Conservation (phyloP, 2,888 invertebrate genomes). For the Drosophila demipolita region DNA sequence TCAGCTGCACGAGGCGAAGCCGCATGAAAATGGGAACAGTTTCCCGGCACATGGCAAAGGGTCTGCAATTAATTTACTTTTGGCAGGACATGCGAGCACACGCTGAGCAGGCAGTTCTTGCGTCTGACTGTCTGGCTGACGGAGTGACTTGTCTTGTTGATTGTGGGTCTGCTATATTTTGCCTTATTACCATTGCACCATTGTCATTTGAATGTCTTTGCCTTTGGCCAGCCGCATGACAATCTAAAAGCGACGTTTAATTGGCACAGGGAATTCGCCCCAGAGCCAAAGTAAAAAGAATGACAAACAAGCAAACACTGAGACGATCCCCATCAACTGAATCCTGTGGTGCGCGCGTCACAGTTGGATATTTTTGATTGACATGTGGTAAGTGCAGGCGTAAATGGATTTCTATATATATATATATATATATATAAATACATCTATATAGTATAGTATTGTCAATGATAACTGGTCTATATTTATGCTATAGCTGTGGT, state of each 20-base stretch:
- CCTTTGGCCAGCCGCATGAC: conserved; percentile 51
- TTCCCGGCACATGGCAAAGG: conserved; percentile 23
- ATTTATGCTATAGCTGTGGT: conserved; percentile 17
- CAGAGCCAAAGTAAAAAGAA: conserved; percentile 32
- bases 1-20: conserved; percentile 44
- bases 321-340: conserved; percentile 41
- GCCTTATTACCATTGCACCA: conserved; percentile 63
- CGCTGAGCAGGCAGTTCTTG: conserved; percentile 49
- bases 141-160: conserved; percentile 50
- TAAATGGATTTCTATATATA: conserved; percentile 15
- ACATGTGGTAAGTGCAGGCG: conserved; percentile 61
- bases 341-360: conserved; percentile 47
- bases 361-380: conserved; percentile 74
- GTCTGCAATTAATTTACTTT: conserved; percentile 77
- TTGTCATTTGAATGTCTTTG: conserved; percentile 64
- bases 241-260: conserved; percentile 69
- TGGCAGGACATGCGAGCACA: conserved; percentile 76
- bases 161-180: conserved; percentile 22
- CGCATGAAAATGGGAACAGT: conserved; percentile 39
- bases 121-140: conserved; percentile 5
- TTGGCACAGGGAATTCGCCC: conserved; percentile 67
- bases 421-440: not conserved
- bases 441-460: not conserved
- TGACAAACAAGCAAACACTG: conserved; percentile 55
- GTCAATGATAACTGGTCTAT: conserved; percentile 39